A percentile compares a stretch with the other conserved stretches of the same genome.
Conservation (phyloP, 2,888 invertebrate genomes). For the Periphyllus acericola region DNA sequence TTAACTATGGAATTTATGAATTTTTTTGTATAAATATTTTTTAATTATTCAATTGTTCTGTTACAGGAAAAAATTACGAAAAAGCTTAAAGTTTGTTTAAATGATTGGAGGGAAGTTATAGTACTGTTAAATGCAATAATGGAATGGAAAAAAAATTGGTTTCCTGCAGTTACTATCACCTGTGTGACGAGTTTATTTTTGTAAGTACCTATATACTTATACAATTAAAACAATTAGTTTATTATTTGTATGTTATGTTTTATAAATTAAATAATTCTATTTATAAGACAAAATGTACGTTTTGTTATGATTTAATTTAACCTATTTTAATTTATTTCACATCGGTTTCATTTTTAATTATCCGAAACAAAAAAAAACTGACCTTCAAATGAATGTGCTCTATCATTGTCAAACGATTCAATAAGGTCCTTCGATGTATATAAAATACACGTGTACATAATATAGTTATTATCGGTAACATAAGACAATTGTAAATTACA, state of each 20-base stretch:
- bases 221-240: background rate
- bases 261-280: background rate
- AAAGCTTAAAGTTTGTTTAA: background rate
- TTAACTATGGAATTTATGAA: too few species aligned
- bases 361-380: too few species aligned
- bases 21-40: background rate
- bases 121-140: slow-evolving; percentile 21
- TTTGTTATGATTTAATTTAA: too few species aligned
- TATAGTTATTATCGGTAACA: too few species aligned
- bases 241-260: background rate
- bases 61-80: slow-evolving; percentile 35
- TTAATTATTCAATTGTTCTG: background rate
- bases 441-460: too few species aligned
- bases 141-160: slow-evolving; percentile 43
- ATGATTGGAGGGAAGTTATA: slow-evolving; percentile 46
- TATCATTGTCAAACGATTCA: too few species aligned
- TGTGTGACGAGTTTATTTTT: slow-evolving; percentile 35
- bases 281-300: background rate
- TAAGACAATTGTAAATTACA: too few species aligned
- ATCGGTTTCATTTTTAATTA: too few species aligned
- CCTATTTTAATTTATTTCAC: too few species aligned
- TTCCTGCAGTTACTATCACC: slow-evolving; percentile 13
- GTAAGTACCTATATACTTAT: slow-evolving; percentile 19
- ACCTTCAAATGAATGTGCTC: too few species aligned
- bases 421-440: too few species aligned